Percentiles rank a stretch among this genome's conserved stretches.
These are phyloP conservation scores for Oasisia sp. DNA, from an alignment of 2,888 invertebrate genomes.

Conservation along the genomic window DNA sequence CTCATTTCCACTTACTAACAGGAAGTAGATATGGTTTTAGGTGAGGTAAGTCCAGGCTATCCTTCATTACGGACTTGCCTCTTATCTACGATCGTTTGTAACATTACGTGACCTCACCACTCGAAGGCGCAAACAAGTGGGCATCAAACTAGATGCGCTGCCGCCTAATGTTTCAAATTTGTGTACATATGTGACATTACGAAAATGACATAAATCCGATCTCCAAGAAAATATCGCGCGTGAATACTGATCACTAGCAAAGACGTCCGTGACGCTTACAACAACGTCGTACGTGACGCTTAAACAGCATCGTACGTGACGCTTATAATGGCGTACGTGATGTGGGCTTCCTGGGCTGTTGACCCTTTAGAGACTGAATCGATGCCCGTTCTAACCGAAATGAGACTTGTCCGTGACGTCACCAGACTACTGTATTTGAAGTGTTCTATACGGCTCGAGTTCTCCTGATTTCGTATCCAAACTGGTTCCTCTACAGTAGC, in stretches of 20 bases:
- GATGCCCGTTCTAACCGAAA: too few species aligned
- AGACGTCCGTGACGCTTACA: background rate
- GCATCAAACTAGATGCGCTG: too few species aligned
- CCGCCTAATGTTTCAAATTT: too few species aligned
- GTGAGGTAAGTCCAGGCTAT: background rate
- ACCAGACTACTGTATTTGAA: background rate
- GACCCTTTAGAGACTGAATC: background rate
- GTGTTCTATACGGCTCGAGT: background rate
- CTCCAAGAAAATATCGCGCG: background rate
- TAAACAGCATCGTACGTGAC: background rate
- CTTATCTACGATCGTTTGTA: background rate
- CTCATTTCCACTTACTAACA: background rate
- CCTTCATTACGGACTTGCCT: background rate
- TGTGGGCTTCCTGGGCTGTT: background rate
- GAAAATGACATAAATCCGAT: background rate
- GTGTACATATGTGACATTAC: background rate
- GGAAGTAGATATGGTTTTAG: too few species aligned
- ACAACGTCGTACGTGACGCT: background rate
- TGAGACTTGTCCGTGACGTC: background rate
- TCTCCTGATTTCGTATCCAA: background rate
- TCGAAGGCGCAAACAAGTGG: too few species aligned
- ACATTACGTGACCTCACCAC: background rate
- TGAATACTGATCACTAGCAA: background rate
- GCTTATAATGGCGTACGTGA: background rate
- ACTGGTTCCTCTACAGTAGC: background rate